A percentile compares a stretch with the other conserved stretches of the same genome.
These are phyloP conservation scores for Antigone vipio DNA, from an alignment of 2,113 vertebrate species.

Conservation along the genomic window DNA sequence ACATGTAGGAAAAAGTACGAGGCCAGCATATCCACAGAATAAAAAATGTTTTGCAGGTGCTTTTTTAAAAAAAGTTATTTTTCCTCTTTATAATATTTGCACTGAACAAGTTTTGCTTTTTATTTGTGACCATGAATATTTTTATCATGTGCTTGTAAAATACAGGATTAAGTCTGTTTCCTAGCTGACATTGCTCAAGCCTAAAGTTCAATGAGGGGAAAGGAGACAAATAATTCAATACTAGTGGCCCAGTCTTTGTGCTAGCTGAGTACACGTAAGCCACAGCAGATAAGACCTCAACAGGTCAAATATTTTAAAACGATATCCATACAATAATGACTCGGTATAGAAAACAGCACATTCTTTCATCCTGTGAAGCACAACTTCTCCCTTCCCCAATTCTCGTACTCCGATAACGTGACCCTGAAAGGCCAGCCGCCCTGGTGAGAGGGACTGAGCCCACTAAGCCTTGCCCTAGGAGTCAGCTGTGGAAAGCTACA, in stretches of 20 bases:
- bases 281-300: not conserved
- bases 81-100: not conserved
- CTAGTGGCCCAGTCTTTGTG: not conserved
- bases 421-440: not conserved
- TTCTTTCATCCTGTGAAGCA: not conserved
- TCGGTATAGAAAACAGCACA: not conserved
- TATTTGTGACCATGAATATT: not conserved
- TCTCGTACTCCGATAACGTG: not conserved
- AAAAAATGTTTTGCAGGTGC: not conserved
- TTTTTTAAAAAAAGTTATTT: not conserved
- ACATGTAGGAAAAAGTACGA: not conserved
- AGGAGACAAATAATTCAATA: not conserved
- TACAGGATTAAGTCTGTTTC: not conserved
- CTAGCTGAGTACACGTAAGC: not conserved
- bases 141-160: not conserved
- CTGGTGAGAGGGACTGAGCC: not conserved
- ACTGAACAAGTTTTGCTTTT: not conserved
- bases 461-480: not conserved
- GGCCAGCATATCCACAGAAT: not conserved
- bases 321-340: not conserved
- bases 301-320: constrained; percentile 28
- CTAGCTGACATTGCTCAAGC: not conserved
- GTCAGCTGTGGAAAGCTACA: not conserved
- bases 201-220: not conserved
- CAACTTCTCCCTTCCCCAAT: not conserved